Evolutionary conservation across 2,888 invertebrate species (phyloP), one percentile per base, ranked within the genome.

Genomic region (Ommatoiulus sabulosus): DNA sequence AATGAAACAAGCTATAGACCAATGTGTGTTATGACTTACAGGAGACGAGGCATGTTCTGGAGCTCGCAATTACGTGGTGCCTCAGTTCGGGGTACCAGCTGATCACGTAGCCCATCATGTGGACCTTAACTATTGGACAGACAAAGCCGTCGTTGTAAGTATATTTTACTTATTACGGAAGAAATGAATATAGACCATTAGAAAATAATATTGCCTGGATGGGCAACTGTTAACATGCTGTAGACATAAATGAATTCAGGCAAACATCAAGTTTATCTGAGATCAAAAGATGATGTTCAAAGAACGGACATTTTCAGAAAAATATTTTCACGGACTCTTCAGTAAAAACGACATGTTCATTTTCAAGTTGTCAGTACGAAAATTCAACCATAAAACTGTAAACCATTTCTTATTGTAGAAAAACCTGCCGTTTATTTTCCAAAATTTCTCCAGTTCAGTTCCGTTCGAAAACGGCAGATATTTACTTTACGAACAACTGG

Each of bases 81-180:
- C 97, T 10, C 95, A 97, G 91, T 95, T 97, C 91, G 97, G 97
- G 85, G 97, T 98, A 10, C 96, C 97, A 1, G 97, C 97, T 91
- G 97, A 97, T 92, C 97, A 97, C 93, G 96, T 98, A 43, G 96
- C 97, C 0, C 97, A 97, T 92, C 98, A 97, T 92, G 97, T 97
- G 0, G 96, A 96, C 0, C 94, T 98, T 0, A 97, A 98, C 92
- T 98, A 97, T 93, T 98, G 98, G 93, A 96, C 96, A 8, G 98
- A 98, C 93, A 98, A 98, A 93, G 97, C 98, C 92, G 93, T 98
- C 88, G 96, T 97, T 94, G 96, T 95, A 93, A 91, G 91, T 90
- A 3, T 43, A 24, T 20, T n/a, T 7, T 87, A 35, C 6, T 43
- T 87, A 7, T 46, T 57, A 46, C 87, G 46, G 12, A 44, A 24